Evolutionary conservation across 2,113 vertebrate genomes (phyloP).

Genomic region (Thamnophis sirtalis): DNA sequence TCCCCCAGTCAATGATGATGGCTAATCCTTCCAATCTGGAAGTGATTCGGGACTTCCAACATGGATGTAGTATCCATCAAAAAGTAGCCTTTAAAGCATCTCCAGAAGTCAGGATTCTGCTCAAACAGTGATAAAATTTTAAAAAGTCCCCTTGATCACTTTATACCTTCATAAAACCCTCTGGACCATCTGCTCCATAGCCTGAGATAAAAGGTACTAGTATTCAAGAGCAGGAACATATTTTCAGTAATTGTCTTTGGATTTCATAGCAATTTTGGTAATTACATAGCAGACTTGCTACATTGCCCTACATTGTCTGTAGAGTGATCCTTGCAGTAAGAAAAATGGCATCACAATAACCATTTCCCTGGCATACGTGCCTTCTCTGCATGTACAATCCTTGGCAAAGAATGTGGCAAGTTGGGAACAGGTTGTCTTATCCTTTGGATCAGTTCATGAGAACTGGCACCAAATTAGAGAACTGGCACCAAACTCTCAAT

Average conservation of each 20-base stretch:
- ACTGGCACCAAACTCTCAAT: not conserved
- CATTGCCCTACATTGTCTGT: not conserved
- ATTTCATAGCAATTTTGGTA: not conserved
- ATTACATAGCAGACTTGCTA: not conserved
- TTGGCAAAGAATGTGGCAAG: not conserved
- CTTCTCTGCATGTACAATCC: not conserved
- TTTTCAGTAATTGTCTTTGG: not conserved
- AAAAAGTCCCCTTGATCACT: not conserved
- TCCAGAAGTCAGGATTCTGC: not conserved
- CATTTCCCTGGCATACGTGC: not conserved
- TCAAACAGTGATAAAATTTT: not conserved
- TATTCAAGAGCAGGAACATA: not conserved
- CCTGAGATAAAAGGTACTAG: not conserved
- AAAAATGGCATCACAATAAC: not conserved
- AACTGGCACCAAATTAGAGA: not conserved
- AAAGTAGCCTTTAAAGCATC: not conserved
- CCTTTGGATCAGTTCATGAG: not conserved
- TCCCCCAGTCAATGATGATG: too few relatives aligned
- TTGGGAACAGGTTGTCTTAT: not conserved
- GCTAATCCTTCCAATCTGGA: too few relatives aligned
- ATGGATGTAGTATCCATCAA: too few relatives aligned
- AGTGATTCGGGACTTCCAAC: too few relatives aligned
- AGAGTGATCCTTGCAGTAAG: not conserved
- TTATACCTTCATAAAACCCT: not conserved
- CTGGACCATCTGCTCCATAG: not conserved